phyloP scores from a whole-genome alignment of 2,888 invertebrate species.

The Xanthia togata region DNA sequence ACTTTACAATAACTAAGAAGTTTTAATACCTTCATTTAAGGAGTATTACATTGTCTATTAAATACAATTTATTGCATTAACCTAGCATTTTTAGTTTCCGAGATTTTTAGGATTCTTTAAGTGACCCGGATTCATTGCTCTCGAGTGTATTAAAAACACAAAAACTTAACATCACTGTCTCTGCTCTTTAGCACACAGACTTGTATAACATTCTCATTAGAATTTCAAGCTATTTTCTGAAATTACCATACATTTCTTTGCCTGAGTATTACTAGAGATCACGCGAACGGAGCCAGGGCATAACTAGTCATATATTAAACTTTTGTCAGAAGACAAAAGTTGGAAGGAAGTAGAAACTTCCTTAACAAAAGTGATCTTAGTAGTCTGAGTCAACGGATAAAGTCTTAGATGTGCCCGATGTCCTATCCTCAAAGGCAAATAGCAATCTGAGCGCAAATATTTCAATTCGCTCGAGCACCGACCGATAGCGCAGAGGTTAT shows the following conservation, averaged over 20 bases:
- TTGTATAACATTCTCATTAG: too few relatives aligned
- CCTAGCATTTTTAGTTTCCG: too few relatives aligned
- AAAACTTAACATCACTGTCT: not conserved
- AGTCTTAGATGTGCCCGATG: slow-evolving; percentile 50
- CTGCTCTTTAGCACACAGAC: not conserved
- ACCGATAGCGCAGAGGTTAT: slow-evolving; percentile 55
- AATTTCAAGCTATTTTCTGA: not conserved
- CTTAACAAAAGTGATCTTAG: slow-evolving; percentile 19
- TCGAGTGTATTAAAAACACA: too few relatives aligned
- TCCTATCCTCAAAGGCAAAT: slow-evolving; percentile 72
- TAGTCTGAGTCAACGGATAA: slow-evolving; percentile 35
- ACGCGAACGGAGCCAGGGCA: not conserved
- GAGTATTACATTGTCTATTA: too few relatives aligned
- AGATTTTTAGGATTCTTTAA: too few relatives aligned
- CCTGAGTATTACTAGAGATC: not conserved
- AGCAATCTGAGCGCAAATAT: slow-evolving; percentile 75
- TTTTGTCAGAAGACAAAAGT: not conserved
- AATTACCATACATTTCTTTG: not conserved
- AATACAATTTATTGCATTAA: too few relatives aligned
- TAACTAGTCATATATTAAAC: slow-evolving; percentile 6
- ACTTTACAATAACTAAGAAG: too few relatives aligned
- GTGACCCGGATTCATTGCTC: too few relatives aligned
- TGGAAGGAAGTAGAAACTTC: not conserved
- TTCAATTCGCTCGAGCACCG: slow-evolving; percentile 68
- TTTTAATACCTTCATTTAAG: too few relatives aligned